Conservation (phyloP, 2,113 vertebrate species). For the Nannospalax galili region DNA sequence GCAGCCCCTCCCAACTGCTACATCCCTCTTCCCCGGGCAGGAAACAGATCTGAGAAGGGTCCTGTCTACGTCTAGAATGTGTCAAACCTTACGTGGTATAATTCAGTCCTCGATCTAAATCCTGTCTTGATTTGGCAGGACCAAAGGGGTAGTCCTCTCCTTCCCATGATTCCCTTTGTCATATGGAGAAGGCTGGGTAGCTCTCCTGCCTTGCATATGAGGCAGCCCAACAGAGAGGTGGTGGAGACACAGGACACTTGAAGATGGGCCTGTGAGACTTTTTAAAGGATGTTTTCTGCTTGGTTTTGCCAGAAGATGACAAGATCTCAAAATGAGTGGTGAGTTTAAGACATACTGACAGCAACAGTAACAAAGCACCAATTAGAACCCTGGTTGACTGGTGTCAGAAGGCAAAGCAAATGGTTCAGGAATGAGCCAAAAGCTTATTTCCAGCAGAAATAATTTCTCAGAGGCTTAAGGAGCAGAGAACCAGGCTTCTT, state of each 20-base stretch:
- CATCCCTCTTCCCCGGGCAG: not conserved
- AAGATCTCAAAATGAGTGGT: not conserved
- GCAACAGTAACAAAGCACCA: not conserved
- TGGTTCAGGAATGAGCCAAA: not conserved
- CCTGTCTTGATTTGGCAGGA: not conserved
- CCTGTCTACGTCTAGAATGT: not conserved
- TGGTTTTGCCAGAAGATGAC: not conserved
- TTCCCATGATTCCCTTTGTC: no score
- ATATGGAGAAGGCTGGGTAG: no score
- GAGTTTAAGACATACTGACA: not conserved
- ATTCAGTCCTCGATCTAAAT: not conserved
- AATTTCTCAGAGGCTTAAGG: not conserved
- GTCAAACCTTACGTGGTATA: not conserved
- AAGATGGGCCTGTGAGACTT: no score
- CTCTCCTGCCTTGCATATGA: not conserved
- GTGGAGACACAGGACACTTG: not conserved
- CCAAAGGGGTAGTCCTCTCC: not conserved
- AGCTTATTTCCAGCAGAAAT: not conserved
- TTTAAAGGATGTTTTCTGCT: not conserved
- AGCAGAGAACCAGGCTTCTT: constrained; percentile 11
- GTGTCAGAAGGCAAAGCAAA: not conserved
- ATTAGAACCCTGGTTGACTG: not conserved
- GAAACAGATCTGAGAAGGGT: not conserved
- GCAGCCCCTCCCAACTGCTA: not conserved
- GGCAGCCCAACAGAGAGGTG: not conserved